These are phyloP conservation scores for Hippoglossus hippoglossus DNA, from an alignment of 2,797 vertebrate genomes.

Conservation along the genomic window DNA sequence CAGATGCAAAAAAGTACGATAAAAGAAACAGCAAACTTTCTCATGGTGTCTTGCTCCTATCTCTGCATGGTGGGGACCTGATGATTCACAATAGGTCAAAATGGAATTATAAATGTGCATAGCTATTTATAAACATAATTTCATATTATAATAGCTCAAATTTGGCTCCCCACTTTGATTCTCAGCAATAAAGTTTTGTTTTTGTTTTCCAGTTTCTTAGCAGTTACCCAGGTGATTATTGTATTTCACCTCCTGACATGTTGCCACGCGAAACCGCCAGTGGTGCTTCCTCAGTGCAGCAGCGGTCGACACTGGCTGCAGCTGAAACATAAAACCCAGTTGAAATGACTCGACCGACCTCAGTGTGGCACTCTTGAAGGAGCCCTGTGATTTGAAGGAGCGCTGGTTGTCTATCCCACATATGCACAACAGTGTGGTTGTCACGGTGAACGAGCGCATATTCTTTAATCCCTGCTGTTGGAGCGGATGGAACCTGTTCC, in stretches of 20 bases:
- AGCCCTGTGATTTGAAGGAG: slow-evolving; percentile 16
- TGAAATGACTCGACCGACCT: too few relatives aligned
- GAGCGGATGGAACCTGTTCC: slow-evolving; percentile 52
- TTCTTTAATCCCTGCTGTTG: slow-evolving; percentile 45
- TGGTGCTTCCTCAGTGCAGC: background rate
- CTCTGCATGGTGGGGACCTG: too few relatives aligned
- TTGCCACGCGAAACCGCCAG: background rate
- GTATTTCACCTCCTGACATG: background rate
- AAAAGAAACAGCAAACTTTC: too few relatives aligned
- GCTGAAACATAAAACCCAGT: too few relatives aligned
- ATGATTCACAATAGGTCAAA: too few relatives aligned
- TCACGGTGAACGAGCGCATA: slow-evolving; percentile 27
- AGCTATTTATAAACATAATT: too few relatives aligned
- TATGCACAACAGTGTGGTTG: slow-evolving; percentile 28
- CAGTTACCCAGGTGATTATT: background rate
- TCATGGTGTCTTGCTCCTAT: too few relatives aligned
- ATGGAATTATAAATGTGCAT: too few relatives aligned
- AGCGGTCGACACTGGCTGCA: background rate
- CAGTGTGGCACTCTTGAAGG: background rate
- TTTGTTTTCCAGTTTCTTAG: background rate
- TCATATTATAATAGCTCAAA: too few relatives aligned
- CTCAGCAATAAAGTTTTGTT: too few relatives aligned
- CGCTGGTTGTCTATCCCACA: background rate
- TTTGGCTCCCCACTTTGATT: too few relatives aligned
- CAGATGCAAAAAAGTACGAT: too few relatives aligned